Evolutionary conservation across 1,140 invertebrate genomes (phyloP).

Genomic region (Phymastichus coffea): DNA sequence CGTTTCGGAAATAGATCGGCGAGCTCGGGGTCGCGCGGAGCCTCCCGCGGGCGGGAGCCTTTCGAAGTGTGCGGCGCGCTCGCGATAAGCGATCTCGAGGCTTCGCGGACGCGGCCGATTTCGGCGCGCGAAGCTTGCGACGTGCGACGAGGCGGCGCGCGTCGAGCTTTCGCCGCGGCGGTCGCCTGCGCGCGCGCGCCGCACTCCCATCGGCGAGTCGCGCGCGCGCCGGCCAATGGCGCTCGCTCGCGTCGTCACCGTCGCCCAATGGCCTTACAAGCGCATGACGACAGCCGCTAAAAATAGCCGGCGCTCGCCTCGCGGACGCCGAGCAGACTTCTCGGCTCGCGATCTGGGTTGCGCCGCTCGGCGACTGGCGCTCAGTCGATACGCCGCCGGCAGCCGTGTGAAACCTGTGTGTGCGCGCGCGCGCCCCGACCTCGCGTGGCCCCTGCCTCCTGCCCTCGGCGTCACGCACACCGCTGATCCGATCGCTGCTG

Average conservation of each 20-base stretch:
- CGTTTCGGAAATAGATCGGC: too few relatives aligned
- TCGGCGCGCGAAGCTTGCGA: too few relatives aligned
- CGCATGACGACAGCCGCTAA: slow-evolving; percentile 45
- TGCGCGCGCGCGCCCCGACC: neutral
- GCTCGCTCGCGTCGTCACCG: slow-evolving; percentile 31
- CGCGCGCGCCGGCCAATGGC: slow-evolving; percentile 31
- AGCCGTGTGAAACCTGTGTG: slow-evolving; percentile 35
- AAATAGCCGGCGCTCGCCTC: slow-evolving; percentile 36
- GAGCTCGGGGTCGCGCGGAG: too few relatives aligned
- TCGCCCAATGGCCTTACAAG: slow-evolving; percentile 30
- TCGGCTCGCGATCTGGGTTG: slow-evolving; percentile 51
- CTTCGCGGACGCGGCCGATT: too few relatives aligned
- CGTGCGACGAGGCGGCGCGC: too few relatives aligned
- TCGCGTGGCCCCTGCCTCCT: neutral
- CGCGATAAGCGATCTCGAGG: too few relatives aligned
- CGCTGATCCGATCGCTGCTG: neutral
- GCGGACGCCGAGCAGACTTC: neutral
- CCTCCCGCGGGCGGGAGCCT: too few relatives aligned
- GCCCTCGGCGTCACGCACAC: neutral
- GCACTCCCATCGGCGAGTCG: neutral
- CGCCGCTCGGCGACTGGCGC: slow-evolving; percentile 29
- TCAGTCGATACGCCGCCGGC: slow-evolving; percentile 49
- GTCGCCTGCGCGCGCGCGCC: neutral
- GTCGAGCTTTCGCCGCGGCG: too few relatives aligned
- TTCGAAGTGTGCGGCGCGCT: too few relatives aligned